phyloP scores from a whole-genome alignment of 2,888 invertebrate genomes.

The Chromoteleia sp. region DNA sequence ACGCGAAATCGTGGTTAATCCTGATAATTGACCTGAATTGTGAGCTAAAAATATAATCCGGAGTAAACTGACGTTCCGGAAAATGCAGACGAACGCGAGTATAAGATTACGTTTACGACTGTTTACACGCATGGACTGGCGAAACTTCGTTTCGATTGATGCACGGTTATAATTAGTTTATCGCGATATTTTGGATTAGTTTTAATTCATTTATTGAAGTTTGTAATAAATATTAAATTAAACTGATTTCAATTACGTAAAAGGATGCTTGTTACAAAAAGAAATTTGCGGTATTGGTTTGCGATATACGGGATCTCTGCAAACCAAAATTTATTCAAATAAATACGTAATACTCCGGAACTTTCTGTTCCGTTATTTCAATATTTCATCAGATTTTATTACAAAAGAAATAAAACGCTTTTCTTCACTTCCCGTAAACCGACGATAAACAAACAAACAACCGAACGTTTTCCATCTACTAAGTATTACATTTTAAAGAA shows the following conservation, averaged over 20 bases:
- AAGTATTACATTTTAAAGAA: too few species aligned
- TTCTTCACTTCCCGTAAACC: too few species aligned
- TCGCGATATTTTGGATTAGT: neutral
- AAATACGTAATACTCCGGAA: neutral
- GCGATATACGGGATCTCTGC: too few species aligned
- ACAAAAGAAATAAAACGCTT: too few species aligned
- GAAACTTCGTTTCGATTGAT: neutral
- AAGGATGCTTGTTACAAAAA: neutral
- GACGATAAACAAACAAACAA: too few species aligned
- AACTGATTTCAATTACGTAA: neutral
- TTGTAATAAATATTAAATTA: neutral
- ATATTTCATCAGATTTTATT: neutral
- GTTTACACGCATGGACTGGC: neutral
- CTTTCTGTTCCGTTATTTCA: neutral
- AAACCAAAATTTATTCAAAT: neutral
- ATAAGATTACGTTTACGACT: constrained; percentile 25
- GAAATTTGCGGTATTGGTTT: too few species aligned
- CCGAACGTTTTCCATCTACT: too few species aligned
- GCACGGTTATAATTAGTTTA: neutral
- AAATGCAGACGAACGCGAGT: constrained; percentile 18
- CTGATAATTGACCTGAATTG: constrained; percentile 53
- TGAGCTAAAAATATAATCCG: constrained; percentile 44
- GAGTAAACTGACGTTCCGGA: constrained; percentile 14
- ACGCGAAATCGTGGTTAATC: constrained; percentile 34
- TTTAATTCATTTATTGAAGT: neutral